phyloP scores from a whole-genome alignment of 2,113 vertebrate genomes.

The Elephantulus edwardii region DNA sequence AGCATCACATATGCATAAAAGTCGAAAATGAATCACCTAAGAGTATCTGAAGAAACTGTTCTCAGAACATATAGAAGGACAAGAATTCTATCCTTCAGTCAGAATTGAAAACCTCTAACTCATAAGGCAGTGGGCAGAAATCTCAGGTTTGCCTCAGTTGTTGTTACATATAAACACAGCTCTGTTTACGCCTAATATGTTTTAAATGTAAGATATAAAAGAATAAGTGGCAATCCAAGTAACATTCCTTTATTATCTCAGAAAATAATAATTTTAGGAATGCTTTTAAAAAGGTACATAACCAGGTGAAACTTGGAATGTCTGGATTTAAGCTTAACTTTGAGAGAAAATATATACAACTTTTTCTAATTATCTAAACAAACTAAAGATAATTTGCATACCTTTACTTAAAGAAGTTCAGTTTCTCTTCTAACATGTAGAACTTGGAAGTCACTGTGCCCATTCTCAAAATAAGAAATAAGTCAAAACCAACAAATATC shows the following conservation, averaged over 20 bases:
- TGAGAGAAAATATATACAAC: neutral
- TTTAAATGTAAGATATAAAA: conserved; percentile 9
- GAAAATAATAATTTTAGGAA: conserved; percentile 2
- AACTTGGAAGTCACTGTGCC: neutral
- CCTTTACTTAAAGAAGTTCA: neutral
- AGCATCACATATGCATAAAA: neutral
- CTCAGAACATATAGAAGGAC: neutral
- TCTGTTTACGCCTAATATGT: conserved; percentile 41
- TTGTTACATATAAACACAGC: neutral
- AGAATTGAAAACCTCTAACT: conserved; percentile 32
- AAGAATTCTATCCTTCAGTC: neutral
- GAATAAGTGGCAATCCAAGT: conserved; percentile 15
- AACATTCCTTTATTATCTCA: neutral
- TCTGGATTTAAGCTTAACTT: neutral
- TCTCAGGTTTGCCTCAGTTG: neutral
- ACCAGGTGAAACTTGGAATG: neutral
- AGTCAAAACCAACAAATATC: neutral
- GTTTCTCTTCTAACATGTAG: neutral
- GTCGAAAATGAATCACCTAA: conserved; percentile 8
- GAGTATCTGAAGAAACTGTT: conserved; percentile 42
- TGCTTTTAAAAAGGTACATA: neutral
- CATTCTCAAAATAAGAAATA: neutral
- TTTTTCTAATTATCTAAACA: neutral
- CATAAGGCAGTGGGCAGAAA: neutral
- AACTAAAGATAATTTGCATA: neutral